These are phyloP conservation scores for Bombus ignitus DNA, from an alignment of 1,140 invertebrate species.

Conservation along the genomic window DNA sequence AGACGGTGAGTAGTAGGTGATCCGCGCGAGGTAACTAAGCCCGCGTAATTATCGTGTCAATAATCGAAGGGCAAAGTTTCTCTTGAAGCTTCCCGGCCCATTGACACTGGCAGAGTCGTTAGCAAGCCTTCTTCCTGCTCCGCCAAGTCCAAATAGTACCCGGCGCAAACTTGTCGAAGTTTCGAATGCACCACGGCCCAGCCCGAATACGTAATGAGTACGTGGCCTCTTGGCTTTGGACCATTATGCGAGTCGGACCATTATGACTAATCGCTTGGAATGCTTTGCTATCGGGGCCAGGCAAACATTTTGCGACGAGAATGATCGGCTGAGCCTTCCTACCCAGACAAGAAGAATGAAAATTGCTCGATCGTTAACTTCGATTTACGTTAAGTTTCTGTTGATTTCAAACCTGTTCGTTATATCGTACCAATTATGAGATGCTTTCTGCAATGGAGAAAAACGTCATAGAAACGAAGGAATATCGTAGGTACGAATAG, in stretches of 20 bases:
- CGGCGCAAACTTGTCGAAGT: constrained; percentile 64
- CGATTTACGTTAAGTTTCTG: not conserved
- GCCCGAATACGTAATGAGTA: constrained; percentile 66
- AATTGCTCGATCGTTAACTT: constrained; percentile 8
- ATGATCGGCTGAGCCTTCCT: not conserved
- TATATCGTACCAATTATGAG: not conserved
- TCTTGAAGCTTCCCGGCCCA: constrained; percentile 47
- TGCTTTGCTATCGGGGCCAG: constrained; percentile 40
- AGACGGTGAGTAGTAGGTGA: not conserved
- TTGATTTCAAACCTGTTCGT: not conserved
- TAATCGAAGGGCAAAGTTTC: constrained; percentile 63
- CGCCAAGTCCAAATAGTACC: constrained; percentile 57
- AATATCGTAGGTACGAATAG: not conserved
- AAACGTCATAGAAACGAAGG: not conserved
- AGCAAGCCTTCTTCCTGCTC: constrained; percentile 40
- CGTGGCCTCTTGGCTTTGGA: constrained; percentile 58
- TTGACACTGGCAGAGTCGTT: constrained; percentile 58
- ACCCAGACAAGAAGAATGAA: constrained; percentile 16
- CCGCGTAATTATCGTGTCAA: constrained; percentile 58
- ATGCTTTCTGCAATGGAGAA: too few species aligned
- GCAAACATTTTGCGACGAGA: constrained; percentile 19
- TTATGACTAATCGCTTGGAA: constrained; percentile 67
- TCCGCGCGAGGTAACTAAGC: constrained; percentile 2
- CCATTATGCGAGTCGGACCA: constrained; percentile 54
- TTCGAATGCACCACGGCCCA: constrained; percentile 52